A percentile compares a stretch with the other conserved stretches of the same genome.
Conservation (phyloP, 2,113 vertebrate genomes). For the Antennarius striatus region DNA sequence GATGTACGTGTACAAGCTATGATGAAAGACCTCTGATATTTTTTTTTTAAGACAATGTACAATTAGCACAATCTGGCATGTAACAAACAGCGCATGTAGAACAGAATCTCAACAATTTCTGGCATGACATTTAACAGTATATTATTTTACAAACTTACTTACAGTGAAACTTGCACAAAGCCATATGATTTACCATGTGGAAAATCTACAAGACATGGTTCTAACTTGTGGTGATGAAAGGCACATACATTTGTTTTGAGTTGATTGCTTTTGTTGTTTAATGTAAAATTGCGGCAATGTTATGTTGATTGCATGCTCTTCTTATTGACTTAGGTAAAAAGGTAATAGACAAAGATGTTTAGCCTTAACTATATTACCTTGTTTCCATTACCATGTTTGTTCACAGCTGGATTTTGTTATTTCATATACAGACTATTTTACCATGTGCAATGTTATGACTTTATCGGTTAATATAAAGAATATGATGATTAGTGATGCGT, state of each 20-base stretch:
- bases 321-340: conserved; percentile 81
- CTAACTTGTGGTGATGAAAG: conserved; percentile 63
- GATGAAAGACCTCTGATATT: conserved; percentile 72
- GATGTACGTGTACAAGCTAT: conserved; percentile 77
- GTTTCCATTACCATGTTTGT: conserved; percentile 81
- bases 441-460: conserved; percentile 69
- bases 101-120: conserved; percentile 81
- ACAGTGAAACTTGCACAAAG: conserved; percentile 75
- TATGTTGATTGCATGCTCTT: conserved; percentile 90
- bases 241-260: conserved; percentile 75
- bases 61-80: conserved; percentile 86
- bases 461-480: conserved; percentile 66
- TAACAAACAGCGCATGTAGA: conserved; percentile 90
- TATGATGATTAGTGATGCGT: conserved; percentile 62
- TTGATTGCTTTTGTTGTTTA: conserved; percentile 79
- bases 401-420: conserved; percentile 75
- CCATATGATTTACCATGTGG: conserved; percentile 71
- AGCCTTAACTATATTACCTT: conserved; percentile 90
- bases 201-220: conserved; percentile 63
- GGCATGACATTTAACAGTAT: conserved; percentile 93
- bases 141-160: conserved; percentile 79
- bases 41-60: conserved; percentile 75
- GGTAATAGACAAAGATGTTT: conserved; percentile 82
- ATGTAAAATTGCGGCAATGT: conserved; percentile 81
- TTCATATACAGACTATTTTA: conserved; percentile 77